Percentiles rank a stretch among this genome's conserved stretches.
phyloP scores from a whole-genome alignment of 1,140 invertebrate genomes.

The Cardiocondyla obscurior region DNA sequence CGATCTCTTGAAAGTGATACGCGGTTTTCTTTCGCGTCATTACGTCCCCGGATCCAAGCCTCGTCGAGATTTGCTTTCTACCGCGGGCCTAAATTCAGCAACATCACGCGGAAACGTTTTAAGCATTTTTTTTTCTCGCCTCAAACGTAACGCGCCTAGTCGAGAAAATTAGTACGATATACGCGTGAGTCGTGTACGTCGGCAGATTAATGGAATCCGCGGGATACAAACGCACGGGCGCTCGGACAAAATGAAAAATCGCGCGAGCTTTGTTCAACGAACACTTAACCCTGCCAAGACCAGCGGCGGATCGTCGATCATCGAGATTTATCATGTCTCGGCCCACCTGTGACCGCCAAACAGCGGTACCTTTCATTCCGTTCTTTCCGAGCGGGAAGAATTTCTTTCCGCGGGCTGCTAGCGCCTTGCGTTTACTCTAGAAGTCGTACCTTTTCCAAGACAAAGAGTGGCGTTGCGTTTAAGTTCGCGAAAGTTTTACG shows the following conservation, averaged over 20 bases:
- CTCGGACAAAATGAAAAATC: constrained; percentile 58
- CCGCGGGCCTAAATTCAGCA: background rate
- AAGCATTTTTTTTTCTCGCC: background rate
- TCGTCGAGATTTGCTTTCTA: background rate
- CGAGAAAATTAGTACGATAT: background rate
- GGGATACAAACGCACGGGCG: constrained; percentile 29
- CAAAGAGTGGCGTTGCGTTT: background rate
- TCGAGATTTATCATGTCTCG: constrained; percentile 34
- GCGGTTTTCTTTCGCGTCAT: background rate
- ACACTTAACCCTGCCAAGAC: constrained; percentile 41
- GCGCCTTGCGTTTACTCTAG: background rate
- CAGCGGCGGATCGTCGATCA: constrained; percentile 39
- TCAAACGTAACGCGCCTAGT: background rate
- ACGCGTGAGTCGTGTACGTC: background rate
- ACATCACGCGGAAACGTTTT: background rate
- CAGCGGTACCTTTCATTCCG: background rate
- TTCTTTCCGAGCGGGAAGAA: background rate
- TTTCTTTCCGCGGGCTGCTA: background rate
- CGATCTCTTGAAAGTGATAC: background rate
- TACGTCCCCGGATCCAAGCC: background rate
- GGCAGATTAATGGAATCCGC: constrained; percentile 64
- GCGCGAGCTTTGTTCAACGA: constrained; percentile 52
- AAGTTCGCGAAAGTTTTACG: background rate
- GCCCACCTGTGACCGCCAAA: background rate
- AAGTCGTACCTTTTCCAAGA: background rate